Conservation (phyloP, 1,140 invertebrate genomes). For the Zaprionus davidi region DNA sequence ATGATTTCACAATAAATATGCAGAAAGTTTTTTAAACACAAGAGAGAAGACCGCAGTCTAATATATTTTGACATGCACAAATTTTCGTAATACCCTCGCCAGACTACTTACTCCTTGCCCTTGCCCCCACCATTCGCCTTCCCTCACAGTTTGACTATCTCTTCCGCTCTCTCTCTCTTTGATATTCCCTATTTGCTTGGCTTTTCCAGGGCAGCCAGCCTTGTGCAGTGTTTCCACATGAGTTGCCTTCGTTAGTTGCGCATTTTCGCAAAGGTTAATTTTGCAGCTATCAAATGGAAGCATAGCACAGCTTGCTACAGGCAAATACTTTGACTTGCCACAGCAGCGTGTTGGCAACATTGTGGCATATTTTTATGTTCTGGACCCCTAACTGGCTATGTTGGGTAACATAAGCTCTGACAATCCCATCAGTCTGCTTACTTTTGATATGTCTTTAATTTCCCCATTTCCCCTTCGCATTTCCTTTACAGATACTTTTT, state of each 20-base stretch:
- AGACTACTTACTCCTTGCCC: slow-evolving; percentile 2
- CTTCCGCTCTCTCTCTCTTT: background rate
- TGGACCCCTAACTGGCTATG: background rate
- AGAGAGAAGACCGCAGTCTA: background rate
- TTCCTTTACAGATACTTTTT: slow-evolving; percentile 19
- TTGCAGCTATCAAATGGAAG: slow-evolving; percentile 71
- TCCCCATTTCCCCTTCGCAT: background rate
- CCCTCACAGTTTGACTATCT: too few species aligned
- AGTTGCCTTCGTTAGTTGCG: slow-evolving; percentile 53
- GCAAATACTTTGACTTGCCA: slow-evolving; percentile 35
- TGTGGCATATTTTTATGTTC: background rate
- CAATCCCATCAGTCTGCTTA: background rate
- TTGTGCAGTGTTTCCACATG: slow-evolving; percentile 49
- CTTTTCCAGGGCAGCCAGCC: slow-evolving; percentile 5
- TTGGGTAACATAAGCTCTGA: background rate
- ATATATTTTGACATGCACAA: slow-evolving; percentile 30
- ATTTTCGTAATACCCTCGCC: slow-evolving; percentile 19
- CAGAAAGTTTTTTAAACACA: background rate
- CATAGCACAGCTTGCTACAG: slow-evolving; percentile 31
- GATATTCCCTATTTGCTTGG: background rate
- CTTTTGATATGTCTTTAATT: slow-evolving; percentile 1
- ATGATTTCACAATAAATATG: slow-evolving; percentile 1
- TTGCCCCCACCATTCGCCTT: background rate
- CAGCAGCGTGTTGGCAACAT: slow-evolving; percentile 17
- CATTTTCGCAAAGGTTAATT: slow-evolving; percentile 76